These are phyloP conservation scores for Lipophrys pholis DNA, from an alignment of 2,113 vertebrate species.

Conservation along the genomic window DNA sequence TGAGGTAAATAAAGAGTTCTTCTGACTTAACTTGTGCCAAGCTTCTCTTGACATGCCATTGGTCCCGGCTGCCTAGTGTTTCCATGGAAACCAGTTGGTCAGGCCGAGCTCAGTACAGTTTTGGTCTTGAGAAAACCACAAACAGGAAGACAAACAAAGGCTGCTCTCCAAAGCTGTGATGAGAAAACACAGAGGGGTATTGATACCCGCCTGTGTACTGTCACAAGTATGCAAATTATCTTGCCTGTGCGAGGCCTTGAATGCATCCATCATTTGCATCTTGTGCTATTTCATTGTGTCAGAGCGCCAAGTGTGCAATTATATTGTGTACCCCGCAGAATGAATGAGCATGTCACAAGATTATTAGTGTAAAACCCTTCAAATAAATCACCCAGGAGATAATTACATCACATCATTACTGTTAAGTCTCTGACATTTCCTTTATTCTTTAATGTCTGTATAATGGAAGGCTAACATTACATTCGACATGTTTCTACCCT, in stretches of 20 bases:
- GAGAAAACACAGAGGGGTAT: slow-evolving; percentile 2
- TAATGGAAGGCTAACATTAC: slow-evolving; percentile 73
- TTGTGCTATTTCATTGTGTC: slow-evolving; percentile 33
- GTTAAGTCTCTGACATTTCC: slow-evolving; percentile 70
- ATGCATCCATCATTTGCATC: slow-evolving; percentile 47
- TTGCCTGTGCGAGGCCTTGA: slow-evolving; percentile 21
- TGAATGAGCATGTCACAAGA: slow-evolving; percentile 47
- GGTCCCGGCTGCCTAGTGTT: slow-evolving; percentile 49
- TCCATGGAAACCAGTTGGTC: slow-evolving; percentile 75
- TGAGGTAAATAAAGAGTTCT: slow-evolving; percentile 40
- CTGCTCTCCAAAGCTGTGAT: slow-evolving; percentile 36
- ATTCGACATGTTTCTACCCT: slow-evolving; percentile 40
- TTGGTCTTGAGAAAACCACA: slow-evolving; percentile 41
- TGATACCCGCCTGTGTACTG: slow-evolving; percentile 38
- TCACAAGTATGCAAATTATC: slow-evolving; percentile 56
- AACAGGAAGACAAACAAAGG: slow-evolving; percentile 55
- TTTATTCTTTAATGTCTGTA: slow-evolving; percentile 65
- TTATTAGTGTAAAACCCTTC: slow-evolving; percentile 61
- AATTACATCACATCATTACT: slow-evolving; percentile 58
- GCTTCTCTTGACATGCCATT: slow-evolving; percentile 35
- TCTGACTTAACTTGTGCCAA: slow-evolving; percentile 55
- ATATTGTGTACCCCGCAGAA: slow-evolving; percentile 49
- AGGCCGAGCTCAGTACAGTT: slow-evolving; percentile 55
- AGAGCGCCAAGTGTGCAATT: slow-evolving; percentile 25
- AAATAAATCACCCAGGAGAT: slow-evolving; percentile 71